Evolutionary conservation across 92 coral and sea anemone genomes (phyloP), one percentile per base, ranked within the genome.

Genomic region (Metridium senile): DNA sequence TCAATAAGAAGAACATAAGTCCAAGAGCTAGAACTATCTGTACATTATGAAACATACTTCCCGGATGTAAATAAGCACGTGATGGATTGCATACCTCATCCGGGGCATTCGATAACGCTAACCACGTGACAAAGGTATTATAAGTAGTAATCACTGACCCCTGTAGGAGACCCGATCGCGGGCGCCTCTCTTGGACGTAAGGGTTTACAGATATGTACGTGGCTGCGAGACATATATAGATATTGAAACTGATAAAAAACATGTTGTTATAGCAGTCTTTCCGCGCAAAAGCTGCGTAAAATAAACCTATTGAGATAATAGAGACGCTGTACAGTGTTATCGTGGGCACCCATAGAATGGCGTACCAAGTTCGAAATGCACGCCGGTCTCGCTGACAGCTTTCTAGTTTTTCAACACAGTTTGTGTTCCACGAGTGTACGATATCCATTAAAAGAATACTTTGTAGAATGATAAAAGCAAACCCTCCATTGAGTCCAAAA

Each of bases 401-500:
- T 7, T 91, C 97, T 0, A 91, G 87, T 71, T 84, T 70, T 56
- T 85, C 93, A 21, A 91, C 97, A 28, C 97, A 91, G 43, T 78
- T 85, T 0, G 87, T 82, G 72, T 91, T 91, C 97, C 93, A 91
- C 7, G 84, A 74, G 23, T 91, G 97, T 17, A 89, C 93, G 52
- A 91, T 85, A 73, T 91, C 97, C 26, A 91, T 89, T 1, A 91
- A 70, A 26, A 91, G 81, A 0, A 91, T 85, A 70, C 89, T 89
- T 66, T 96, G 96, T 30, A 96, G 66, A 19, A 96, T 92, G 23
- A 96, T 92, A 66, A 88, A 96, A 1, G 94, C 93, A 72, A 96
- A 96, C 0, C 97, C 97, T 21, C 98, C 99, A 46, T 96, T 96
- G 10, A 96, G 82, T 27, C 97, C 99, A 58, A 96, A 96, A 76